phyloP scores from a whole-genome alignment of 2,888 invertebrate genomes.

The Habroteleia sp. region DNA sequence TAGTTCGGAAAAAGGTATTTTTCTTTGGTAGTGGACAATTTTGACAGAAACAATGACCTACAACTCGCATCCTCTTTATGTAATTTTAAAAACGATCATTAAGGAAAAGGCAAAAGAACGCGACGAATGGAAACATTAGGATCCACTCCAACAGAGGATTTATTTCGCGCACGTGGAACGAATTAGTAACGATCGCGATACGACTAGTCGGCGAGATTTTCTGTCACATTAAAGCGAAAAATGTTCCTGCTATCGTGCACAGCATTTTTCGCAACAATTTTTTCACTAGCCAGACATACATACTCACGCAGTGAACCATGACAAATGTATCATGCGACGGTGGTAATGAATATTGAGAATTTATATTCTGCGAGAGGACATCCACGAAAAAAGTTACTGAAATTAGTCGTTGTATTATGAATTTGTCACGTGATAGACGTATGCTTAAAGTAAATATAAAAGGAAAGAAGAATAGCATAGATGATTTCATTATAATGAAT shows the following conservation, averaged over 20 bases:
- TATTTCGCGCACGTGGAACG: slow-evolving; percentile 4
- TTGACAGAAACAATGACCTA: no score
- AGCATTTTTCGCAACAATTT: slow-evolving; percentile 20
- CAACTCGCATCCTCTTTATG: no score
- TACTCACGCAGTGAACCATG: slow-evolving; percentile 7
- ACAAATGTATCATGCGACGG: slow-evolving; percentile 35
- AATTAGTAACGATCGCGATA: slow-evolving; percentile 21
- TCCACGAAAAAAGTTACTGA: slow-evolving; percentile 18
- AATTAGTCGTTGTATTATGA: slow-evolving; percentile 33
- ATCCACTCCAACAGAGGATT: background rate
- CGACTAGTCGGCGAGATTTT: slow-evolving; percentile 9
- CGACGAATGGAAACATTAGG: slow-evolving; percentile 7
- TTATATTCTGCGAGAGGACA: slow-evolving; percentile 31
- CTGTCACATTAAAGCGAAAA: slow-evolving; percentile 27
- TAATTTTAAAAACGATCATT: background rate
- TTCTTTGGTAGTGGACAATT: no score
- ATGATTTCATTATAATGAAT: no score
- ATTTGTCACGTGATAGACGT: slow-evolving; percentile 9
- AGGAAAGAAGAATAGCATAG: no score
- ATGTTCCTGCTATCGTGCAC: background rate
- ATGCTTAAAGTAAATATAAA: slow-evolving; percentile 11
- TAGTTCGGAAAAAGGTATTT: no score
- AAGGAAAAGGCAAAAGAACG: background rate
- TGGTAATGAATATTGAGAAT: slow-evolving; percentile 44
- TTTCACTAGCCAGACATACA: background rate